Evolutionary conservation across 1,140 invertebrate species (phyloP).

Genomic region (Bactericera cockerelli): DNA sequence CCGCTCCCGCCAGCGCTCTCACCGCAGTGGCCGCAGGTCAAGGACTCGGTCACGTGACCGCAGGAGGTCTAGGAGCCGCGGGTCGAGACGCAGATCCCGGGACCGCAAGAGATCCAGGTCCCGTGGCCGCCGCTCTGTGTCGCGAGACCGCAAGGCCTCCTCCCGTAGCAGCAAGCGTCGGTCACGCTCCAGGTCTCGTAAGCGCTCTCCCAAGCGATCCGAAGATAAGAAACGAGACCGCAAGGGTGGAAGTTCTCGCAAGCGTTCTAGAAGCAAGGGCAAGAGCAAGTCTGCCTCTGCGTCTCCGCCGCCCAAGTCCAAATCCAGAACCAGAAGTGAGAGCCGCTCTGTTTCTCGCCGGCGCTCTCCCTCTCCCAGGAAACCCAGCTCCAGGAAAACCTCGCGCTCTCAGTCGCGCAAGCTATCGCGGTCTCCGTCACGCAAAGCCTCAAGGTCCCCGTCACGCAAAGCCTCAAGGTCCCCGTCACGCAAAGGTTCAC

Average conservation of each 20-base stretch:
- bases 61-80: conserved; percentile 37
- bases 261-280: neutral
- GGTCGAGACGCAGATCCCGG: conserved; percentile 37
- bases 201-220: conserved; percentile 21
- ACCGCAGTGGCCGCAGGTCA: conserved; percentile 19
- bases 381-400: neutral
- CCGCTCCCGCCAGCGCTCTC: conserved; percentile 28
- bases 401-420: conserved; percentile 1
- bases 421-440: neutral
- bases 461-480: conserved; percentile 13
- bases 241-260: neutral
- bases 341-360: conserved; percentile 5
- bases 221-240: conserved; percentile 1
- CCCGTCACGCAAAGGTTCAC: conserved; percentile 12
- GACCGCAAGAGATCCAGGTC: conserved; percentile 34
- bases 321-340: neutral
- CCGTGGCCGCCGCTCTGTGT: conserved; percentile 28
- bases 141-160: conserved; percentile 25
- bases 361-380: conserved; percentile 2
- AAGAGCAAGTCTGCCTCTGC: conserved; percentile 1
- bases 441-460: neutral
- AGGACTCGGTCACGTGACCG: conserved; percentile 25
- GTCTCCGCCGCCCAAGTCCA: neutral
- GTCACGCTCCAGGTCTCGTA: conserved; percentile 30
- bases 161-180: conserved; percentile 32